Evolutionary conservation across 2,888 invertebrate genomes (phyloP).

Genomic region (Xanthia icteritia): DNA sequence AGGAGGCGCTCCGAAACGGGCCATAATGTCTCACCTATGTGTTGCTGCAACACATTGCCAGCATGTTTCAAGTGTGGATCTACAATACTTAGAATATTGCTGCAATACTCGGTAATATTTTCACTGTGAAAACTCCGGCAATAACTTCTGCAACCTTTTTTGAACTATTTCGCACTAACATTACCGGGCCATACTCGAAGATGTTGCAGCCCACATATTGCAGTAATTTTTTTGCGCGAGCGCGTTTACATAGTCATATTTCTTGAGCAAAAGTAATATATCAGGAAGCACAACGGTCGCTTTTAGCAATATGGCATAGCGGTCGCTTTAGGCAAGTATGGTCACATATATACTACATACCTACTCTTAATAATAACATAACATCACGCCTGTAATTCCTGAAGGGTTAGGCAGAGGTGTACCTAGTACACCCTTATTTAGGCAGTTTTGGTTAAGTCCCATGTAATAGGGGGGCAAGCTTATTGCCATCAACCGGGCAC

Average conservation of each 20-base stretch:
- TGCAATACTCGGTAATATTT: neutral
- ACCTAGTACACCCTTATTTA: too few relatives aligned
- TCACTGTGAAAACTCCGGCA: neutral
- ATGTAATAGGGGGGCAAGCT: too few relatives aligned
- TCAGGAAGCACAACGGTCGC: neutral
- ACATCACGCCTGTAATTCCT: too few relatives aligned
- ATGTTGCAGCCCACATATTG: neutral
- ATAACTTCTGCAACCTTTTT: neutral
- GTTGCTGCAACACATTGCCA: neutral
- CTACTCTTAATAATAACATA: neutral
- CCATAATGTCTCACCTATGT: neutral
- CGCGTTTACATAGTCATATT: neutral
- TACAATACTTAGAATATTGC: neutral
- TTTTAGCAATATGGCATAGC: slow-evolving; percentile 1
- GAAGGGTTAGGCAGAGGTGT: too few relatives aligned
- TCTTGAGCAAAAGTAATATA: neutral
- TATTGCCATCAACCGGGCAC: too few relatives aligned
- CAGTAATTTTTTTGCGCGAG: neutral
- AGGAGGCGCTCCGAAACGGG: neutral
- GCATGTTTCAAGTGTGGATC: neutral
- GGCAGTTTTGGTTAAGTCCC: too few relatives aligned
- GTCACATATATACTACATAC: neutral
- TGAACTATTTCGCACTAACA: neutral
- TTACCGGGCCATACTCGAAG: neutral
- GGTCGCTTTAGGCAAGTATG: slow-evolving; percentile 3